Evolutionary conservation across 2,113 vertebrate genomes (phyloP).

Genomic region (Urocitellus parryii): DNA sequence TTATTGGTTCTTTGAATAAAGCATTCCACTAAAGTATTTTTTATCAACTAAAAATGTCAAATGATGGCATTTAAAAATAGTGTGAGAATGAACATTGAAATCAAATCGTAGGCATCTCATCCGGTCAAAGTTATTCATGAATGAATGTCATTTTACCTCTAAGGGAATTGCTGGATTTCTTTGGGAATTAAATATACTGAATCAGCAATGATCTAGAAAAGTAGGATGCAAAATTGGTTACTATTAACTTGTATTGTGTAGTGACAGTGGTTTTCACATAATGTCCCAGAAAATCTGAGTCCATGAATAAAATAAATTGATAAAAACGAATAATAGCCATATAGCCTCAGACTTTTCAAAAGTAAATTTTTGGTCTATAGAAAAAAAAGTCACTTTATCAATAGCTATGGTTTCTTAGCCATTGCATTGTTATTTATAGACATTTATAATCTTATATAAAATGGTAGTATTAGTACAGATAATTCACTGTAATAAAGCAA

Average conservation of each 20-base stretch:
- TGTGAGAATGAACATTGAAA: slow-evolving; percentile 24
- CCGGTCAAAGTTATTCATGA: background rate
- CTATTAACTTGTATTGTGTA: background rate
- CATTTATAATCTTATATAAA: background rate
- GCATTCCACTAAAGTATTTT: background rate
- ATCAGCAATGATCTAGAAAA: slow-evolving; percentile 13
- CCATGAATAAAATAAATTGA: background rate
- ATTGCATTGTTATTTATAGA: background rate
- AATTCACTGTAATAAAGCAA: slow-evolving; percentile 16
- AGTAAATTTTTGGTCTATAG: background rate
- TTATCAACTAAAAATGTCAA: background rate
- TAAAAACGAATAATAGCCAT: background rate
- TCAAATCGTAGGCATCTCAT: slow-evolving; percentile 12
- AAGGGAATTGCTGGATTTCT: background rate
- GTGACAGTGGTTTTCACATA: background rate
- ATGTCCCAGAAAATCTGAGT: slow-evolving; percentile 4
- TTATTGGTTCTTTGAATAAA: slow-evolving; percentile 14
- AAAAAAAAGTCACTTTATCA: background rate
- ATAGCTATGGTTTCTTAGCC: background rate
- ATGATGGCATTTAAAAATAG: background rate
- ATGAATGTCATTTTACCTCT: slow-evolving; percentile 38
- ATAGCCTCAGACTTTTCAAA: slow-evolving; percentile 28
- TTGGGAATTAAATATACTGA: background rate
- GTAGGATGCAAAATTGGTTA: background rate
- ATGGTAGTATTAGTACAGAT: background rate